Evolutionary conservation across 2,888 invertebrate species (phyloP).

Genomic region (Brachyptera risi): DNA sequence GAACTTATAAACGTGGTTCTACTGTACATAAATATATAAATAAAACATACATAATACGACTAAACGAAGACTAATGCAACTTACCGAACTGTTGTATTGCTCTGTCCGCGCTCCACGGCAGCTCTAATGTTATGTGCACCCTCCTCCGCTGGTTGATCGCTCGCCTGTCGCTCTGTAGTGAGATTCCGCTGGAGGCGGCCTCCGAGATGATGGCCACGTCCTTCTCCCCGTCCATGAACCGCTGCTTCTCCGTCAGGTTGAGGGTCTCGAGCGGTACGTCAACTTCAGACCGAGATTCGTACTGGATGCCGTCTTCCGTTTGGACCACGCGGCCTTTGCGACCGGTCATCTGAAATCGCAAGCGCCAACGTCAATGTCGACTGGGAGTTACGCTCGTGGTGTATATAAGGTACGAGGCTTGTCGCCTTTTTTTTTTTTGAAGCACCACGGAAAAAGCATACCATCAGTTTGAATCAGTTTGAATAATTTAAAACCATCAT

Average conservation of each 20-base stretch:
- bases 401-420: no score
- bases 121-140: constrained; percentile 95
- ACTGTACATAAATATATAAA: no score
- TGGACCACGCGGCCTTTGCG: constrained; percentile 90
- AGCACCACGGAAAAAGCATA: background rate
- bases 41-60: no score
- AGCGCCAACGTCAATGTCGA: no score
- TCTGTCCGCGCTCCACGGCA: constrained; percentile 99
- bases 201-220: constrained; percentile 99
- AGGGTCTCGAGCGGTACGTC: constrained; percentile 96
- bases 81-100: constrained; percentile 97
- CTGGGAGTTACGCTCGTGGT: no score
- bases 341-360: constrained; percentile 92
- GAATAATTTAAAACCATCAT: no score
- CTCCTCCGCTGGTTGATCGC: constrained; percentile 89
- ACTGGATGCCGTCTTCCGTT: constrained; percentile 90
- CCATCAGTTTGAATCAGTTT: no score
- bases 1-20: no score
- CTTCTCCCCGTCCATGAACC: constrained; percentile 98
- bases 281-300: constrained; percentile 90
- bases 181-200: constrained; percentile 97
- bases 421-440: no score
- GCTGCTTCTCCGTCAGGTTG: constrained; percentile 77
- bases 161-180: constrained; percentile 91
- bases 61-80: no score